Evolutionary conservation across 2,888 invertebrate species (phyloP), one percentile per base, ranked within the genome.

Genomic region (Diplazon laetatorius): DNA sequence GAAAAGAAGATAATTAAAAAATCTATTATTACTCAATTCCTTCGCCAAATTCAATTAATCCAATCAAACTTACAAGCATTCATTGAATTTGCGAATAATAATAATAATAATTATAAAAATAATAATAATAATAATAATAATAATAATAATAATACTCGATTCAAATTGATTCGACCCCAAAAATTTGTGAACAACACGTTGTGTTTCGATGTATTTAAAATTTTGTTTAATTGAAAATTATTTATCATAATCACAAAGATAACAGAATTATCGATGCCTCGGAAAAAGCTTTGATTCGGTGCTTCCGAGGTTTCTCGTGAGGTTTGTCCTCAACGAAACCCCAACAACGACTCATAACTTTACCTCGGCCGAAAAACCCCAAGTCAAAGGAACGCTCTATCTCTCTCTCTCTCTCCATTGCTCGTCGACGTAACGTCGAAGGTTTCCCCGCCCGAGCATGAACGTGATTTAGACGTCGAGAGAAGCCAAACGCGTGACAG

Each of bases 401-500:
- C n/a, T n/a, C n/a, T n/a, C n/a, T n/a, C n/a, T n/a, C n/a, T n/a
- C n/a, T n/a, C n/a, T n/a, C n/a, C 42, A 55, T 63, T 72, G 12
- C 18, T 14, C 25, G 12, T 39, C 50, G 22, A 71, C n/a, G 22
- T 10, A 48, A 66, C 46, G 22, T 68, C 35, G 52, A 62, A 62
- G 60, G 60, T 60, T 74, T 60, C 55, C 16, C n/a, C n/a, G n/a
- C n/a, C n/a, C n/a, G n/a, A n/a, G 60, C 37, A 20, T 65, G 46
- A 63, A 52, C 66, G 55, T n/a, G n/a, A n/a, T 73, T 66, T 60
- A 52, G 50, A 18, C 16, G 60, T 65, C 74, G 78, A 75, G 79
- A 82, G 87, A 87, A 88, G 83, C 87, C 87, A 59, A 65, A 84
- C 82, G 71, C 82, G 69, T 82, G 72, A n/a, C 81, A 83, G 82